Conservation (phyloP, 2,797 vertebrate species). For the Lophotriccus pileatus region DNA sequence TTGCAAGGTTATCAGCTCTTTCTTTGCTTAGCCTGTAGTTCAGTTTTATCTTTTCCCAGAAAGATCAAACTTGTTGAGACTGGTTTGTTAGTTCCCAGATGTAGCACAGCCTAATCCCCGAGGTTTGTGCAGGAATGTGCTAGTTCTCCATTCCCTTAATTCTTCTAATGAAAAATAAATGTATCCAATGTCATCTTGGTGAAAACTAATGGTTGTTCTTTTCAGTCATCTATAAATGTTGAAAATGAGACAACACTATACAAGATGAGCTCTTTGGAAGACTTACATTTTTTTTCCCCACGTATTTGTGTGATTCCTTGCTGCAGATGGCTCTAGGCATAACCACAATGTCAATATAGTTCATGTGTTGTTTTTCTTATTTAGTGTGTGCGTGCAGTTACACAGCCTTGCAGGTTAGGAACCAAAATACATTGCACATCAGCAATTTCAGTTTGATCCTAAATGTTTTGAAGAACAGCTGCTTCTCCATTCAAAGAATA, state of each 20-base stretch:
- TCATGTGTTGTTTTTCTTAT: conserved; percentile 41
- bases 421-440: conserved; percentile 25
- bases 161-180: conserved; percentile 64
- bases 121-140: conserved; percentile 73
- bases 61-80: conserved; percentile 72
- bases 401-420: conserved; percentile 20
- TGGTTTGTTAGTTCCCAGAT: conserved; percentile 71
- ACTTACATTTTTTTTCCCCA: not conserved
- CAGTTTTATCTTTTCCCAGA: conserved; percentile 70
- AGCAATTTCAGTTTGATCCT: conserved; percentile 1
- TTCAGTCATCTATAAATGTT: conserved; percentile 12
- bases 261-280: not conserved
- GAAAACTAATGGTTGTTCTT: conserved; percentile 35
- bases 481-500: not conserved
- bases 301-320: not conserved
- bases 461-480: not conserved
- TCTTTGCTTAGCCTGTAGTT: conserved; percentile 67
- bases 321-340: conserved; percentile 38
- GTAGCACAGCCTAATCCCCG: conserved; percentile 68
- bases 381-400: conserved; percentile 11
- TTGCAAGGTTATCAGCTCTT: conserved; percentile 69
- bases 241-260: not conserved
- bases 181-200: conserved; percentile 32
- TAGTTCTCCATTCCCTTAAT: conserved; percentile 61
- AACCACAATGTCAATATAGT: conserved; percentile 31